These are phyloP conservation scores for Loxodonta africana DNA, from an alignment of 2,113 vertebrate genomes.

Conservation along the genomic window DNA sequence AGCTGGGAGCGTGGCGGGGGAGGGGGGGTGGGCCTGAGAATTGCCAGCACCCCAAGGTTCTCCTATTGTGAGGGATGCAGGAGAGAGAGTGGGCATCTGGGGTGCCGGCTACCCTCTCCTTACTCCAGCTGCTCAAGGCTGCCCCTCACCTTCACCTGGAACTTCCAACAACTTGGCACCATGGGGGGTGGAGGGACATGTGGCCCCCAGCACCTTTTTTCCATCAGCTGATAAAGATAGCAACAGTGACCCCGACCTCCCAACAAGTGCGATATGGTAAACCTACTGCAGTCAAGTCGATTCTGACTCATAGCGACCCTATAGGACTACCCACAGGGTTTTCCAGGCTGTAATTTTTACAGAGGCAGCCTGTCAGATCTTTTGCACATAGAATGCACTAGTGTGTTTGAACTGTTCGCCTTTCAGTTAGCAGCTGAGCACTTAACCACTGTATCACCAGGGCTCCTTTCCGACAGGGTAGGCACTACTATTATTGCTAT, in stretches of 20 bases:
- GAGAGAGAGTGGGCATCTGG: not conserved
- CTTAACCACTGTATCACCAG: too few relatives aligned
- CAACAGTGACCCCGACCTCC: too few relatives aligned
- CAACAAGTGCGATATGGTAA: accelerated
- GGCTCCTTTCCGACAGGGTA: not conserved
- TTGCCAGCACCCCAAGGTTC: not conserved
- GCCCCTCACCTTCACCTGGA: not conserved
- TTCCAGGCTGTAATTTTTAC: too few relatives aligned
- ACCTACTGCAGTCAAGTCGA: too few relatives aligned
- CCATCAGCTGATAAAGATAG: not conserved
- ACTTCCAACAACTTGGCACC: not conserved
- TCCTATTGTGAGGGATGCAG: not conserved
- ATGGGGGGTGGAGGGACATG: not conserved
- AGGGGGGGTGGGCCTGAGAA: not conserved
- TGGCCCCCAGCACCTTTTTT: too few relatives aligned
- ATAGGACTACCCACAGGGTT: too few relatives aligned
- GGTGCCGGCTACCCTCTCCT: not conserved
- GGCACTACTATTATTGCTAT: not conserved
- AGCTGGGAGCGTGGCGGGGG: not conserved
- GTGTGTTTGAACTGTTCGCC: too few relatives aligned
- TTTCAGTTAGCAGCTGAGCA: too few relatives aligned
- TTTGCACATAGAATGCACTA: too few relatives aligned
- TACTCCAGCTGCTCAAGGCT: not conserved
- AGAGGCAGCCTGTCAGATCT: too few relatives aligned
- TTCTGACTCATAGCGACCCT: too few relatives aligned